Evolutionary conservation across 1,140 invertebrate genomes (phyloP), one percentile per base, ranked within the genome.

Genomic region (Thaumetopoea pityocampa): DNA sequence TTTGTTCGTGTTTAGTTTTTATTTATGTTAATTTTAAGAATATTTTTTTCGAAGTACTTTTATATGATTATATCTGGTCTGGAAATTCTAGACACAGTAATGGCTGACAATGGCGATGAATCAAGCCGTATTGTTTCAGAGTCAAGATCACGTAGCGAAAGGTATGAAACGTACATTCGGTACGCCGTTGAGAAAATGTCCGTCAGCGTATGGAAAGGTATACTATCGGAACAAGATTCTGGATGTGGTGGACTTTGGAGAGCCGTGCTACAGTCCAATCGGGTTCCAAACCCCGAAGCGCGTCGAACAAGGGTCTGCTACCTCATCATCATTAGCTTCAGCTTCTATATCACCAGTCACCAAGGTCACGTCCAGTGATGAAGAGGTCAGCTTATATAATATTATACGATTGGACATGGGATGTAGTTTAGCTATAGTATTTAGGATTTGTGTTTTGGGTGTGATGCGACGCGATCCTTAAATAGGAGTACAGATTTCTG

Each of bases 101-200:
- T n/a, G n/a, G n/a, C n/a, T n/a, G n/a, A n/a, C n/a, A n/a, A n/a
- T n/a, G n/a, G n/a, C n/a, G n/a, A n/a, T n/a, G n/a, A n/a, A n/a
- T n/a, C n/a, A n/a, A n/a, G n/a, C n/a, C n/a, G n/a, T n/a, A n/a
- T 19, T 40, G 6, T 67, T 59, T n/a, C 47, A 79, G 77, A 67
- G 59, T 28, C 47, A 51, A 5, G 66, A 77, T 28, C 40, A 68
- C 18, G 70, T 73, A 2, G 33, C 67, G 4, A 70, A 74, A 48
- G 76, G 76, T 1, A 69, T 84, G 72, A 77, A 76, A 38, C 63
- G 80, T 12, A 79, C 74, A 18, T 84, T 82, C 27, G 80, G 66
- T 1, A 84, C 80, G 0, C 80, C 80, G 0, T 19, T 79, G 10
- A 63, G 56, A 12, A 66, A 65, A 18, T 24, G 41, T 3, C 16